Conservation (phyloP, 2,113 vertebrate genomes). For the Syngnathus floridae region DNA sequence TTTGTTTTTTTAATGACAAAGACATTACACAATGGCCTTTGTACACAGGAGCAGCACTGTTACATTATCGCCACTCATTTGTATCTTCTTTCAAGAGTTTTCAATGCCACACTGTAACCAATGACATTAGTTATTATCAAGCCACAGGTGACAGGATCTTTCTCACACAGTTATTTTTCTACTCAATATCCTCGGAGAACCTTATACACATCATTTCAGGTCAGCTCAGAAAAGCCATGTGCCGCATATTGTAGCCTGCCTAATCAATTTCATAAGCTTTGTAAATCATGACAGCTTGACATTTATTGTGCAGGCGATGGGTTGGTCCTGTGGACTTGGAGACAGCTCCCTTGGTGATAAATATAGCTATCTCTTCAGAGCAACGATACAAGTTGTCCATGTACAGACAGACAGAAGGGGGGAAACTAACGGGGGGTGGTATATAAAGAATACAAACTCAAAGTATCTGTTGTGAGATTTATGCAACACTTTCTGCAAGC, state of each 20-base stretch:
- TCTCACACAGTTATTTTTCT: background rate
- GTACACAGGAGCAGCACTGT: constrained; percentile 45
- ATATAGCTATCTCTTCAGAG: constrained; percentile 77
- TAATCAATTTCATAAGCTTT: constrained; percentile 92
- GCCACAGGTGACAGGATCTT: constrained; percentile 6
- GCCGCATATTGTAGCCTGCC: constrained; percentile 59
- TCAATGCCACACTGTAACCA: constrained; percentile 59
- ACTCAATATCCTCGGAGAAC: constrained; percentile 1
- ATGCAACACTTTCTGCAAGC: background rate
- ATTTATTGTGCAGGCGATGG: constrained; percentile 88
- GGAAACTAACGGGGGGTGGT: background rate
- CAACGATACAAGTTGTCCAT: constrained; percentile 71
- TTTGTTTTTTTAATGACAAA: constrained; percentile 38
- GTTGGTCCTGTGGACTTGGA: constrained; percentile 85
- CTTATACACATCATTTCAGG: constrained; percentile 44
- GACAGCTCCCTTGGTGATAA: constrained; percentile 78
- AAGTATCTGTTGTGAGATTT: background rate
- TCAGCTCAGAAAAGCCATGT: background rate
- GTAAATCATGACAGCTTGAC: constrained; percentile 90
- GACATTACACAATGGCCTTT: constrained; percentile 53
- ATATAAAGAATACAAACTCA: background rate
- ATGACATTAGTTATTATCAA: constrained; percentile 27
- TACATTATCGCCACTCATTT: constrained; percentile 50
- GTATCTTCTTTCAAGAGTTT: constrained; percentile 44
- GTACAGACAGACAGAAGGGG: constrained; percentile 35